Evolutionary conservation across 2,888 invertebrate species (phyloP), one percentile per base, ranked within the genome.

Genomic region (Xestoiulus laeticollis): DNA sequence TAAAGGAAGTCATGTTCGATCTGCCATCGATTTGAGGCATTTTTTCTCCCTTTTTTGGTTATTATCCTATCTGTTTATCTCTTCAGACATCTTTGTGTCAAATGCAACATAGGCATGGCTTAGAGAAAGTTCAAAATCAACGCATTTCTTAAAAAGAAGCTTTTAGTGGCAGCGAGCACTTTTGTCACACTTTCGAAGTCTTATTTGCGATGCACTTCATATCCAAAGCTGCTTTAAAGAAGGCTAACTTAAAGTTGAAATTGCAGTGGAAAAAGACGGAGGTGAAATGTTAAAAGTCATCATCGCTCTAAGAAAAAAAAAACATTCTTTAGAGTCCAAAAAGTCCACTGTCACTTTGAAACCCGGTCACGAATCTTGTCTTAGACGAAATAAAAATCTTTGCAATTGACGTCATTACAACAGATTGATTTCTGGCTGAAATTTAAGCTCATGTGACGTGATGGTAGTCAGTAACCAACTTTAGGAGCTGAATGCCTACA

Each of bases 161-260:
- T 78, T 78, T 78, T 78, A 78, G 78, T 78, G 78, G 78, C 78
- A 32, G 78, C 78, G 78, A 78, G 78, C 78, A 78, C 78, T 78
- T 78, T 78, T 78, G 78, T 78, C 78, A 32, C 30, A 78, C 78
- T 78, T 78, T 78, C 30, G 30, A 78, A 30, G 16, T 78, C 78
- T 78, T 78, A 78, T 78, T 78, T 78, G 78, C 30, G 30, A 30
- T 78, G 78, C 78, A 78, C 78, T 78, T 78, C 78, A 30, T 78
- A 26, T 68, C 22, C 22, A 30, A 78, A 78, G 78, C 78, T 30
- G 30, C 30, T 30, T 78, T 78, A 32, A 32, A 78, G 78, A 78
- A 30, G 30, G 78, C 14, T 26, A 30, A 30, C 78, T 78, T 16
- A 78, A 78, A 78, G 78, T 78, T 78, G 78, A 78, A 78, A 78